Evolutionary conservation across 2,113 vertebrate genomes (phyloP), one percentile per base, ranked within the genome.

Genomic region (Pterocles burchelli): DNA sequence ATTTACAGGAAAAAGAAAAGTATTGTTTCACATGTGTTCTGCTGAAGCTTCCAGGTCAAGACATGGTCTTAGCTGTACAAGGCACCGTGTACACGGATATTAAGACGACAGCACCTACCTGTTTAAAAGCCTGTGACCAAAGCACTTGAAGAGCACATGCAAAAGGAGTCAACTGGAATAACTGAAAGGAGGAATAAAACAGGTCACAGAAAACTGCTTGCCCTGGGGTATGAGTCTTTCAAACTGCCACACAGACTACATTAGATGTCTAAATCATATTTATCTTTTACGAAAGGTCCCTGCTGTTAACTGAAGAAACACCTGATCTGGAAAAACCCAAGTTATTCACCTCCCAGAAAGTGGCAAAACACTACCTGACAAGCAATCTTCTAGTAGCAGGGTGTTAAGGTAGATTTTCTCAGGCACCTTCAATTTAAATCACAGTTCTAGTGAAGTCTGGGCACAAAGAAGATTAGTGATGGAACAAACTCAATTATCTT

Each of bases 251-350:
- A 34, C 33, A 26, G 22, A 22, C 7, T 3, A 4, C 2, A 6
- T 43, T 15, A 3, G 1, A 2, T 12, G 51, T 29, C 41, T 6
- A 74, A n/a, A 46, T 3, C 8, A 2, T 2, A 3, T 7, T 58
- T 11, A 3, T 28, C 36, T 14, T 84, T 8, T 25, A 20, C 20
- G 28, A 21, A 4, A 55, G 22, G 57, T 3, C 29, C 25, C 38
- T 15, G 26, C 17, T 46, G 15, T 48, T 83, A 46, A 41, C 34
- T 33, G 14, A 66, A 34, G 10, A 3, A 70, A 20, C 26, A 31
- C 24, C 25, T 22, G 6, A 51, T 12, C 19, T 38, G 19, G 34
- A 77, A 54, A 86, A n/a, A 55, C 6, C 13, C 7, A 67, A 66
- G 45, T 38, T 78, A 61, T 29, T 62, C 59, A 67, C 48, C 48